Percentiles rank a stretch among this genome's conserved stretches.
Evolutionary conservation across 2,888 invertebrate genomes (phyloP).

Genomic region (Ormyrus thymus): DNA sequence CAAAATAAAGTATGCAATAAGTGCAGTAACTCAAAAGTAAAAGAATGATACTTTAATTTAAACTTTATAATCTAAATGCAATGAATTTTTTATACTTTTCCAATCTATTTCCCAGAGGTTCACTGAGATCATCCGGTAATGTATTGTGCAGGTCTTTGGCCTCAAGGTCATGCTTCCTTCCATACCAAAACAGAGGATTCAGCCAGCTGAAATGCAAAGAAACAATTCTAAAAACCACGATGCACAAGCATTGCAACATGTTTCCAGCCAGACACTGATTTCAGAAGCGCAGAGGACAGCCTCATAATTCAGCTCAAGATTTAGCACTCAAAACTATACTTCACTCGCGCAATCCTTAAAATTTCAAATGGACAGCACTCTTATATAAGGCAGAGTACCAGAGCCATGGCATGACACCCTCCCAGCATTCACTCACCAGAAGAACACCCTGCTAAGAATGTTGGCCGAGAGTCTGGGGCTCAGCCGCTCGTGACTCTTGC

Average conservation of each 20-base stretch:
- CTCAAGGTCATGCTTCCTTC: slow-evolving; percentile 80
- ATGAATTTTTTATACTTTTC: slow-evolving; percentile 76
- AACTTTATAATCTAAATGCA: background rate
- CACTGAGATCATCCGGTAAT: slow-evolving; percentile 79
- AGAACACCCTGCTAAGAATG: slow-evolving; percentile 78
- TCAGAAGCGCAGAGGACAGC: no score
- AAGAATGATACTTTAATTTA: background rate
- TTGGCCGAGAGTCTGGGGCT: slow-evolving; percentile 80
- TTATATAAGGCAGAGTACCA: no score
- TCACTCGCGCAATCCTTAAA: no score
- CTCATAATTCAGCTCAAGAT: no score
- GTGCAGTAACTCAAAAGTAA: no score
- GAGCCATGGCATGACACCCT: no score
- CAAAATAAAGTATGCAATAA: no score
- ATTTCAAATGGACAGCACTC: no score
- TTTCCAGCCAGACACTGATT: no score
- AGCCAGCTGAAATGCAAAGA: slow-evolving; percentile 78
- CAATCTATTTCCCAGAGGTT: slow-evolving; percentile 80
- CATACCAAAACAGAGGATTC: slow-evolving; percentile 80
- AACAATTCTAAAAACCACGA: background rate
- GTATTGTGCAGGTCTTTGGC: slow-evolving; percentile 82
- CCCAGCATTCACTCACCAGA: slow-evolving; percentile 78
- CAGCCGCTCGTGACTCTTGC: slow-evolving; percentile 78
- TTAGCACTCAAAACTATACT: no score
- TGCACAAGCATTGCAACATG: no score